Evolutionary conservation across 2,888 invertebrate species (phyloP), one percentile per base, ranked within the genome.

Genomic region (Pyralis farinalis): DNA sequence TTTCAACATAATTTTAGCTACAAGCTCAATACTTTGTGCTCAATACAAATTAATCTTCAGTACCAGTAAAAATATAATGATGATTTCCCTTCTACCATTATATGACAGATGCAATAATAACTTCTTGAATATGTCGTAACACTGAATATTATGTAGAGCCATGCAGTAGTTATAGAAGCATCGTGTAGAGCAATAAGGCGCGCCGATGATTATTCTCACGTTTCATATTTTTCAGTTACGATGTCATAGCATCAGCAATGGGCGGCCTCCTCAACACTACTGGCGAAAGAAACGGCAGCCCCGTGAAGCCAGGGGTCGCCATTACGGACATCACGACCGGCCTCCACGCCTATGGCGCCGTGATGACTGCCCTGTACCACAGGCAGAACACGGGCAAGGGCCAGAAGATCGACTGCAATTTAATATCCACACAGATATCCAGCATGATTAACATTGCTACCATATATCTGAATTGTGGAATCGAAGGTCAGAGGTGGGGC

Each of bases 241-340:
- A 99, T 85, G 97, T 97, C 0, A 96, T 99, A 53, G 98, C 97
- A 0, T 94, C 97, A 8, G 98, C 98, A 0, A 91, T 97, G 58
- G 98, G 97, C 2, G 98, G 99, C 0, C 85, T 98, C 0, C 63
- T 98, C 12, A 93, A 97, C 64, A 94, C 96, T 12, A 99, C 99
- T 0, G 99, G 99, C 0, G 93, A 96, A 34, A 90, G 90, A 54
- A 84, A 93, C 57, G 97, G 97, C 0, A 93, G 93, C 29, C 98
- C 98, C 0, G 95, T 95, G 47, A 98, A 98, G 81, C 93, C 94
- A 8, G 98, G 98, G 7, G 96, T 98, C 0, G 97, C 98, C 0
- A 92, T 98, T 58, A 98, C 97, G 0, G 98, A 99, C 77, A 63
- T 98, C 37, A 94, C 97, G 0, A 98, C 98, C 0, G 98, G 98